These are phyloP conservation scores for Nothobranchius kuhntae DNA, from an alignment of 2,113 vertebrate genomes.

Conservation along the genomic window DNA sequence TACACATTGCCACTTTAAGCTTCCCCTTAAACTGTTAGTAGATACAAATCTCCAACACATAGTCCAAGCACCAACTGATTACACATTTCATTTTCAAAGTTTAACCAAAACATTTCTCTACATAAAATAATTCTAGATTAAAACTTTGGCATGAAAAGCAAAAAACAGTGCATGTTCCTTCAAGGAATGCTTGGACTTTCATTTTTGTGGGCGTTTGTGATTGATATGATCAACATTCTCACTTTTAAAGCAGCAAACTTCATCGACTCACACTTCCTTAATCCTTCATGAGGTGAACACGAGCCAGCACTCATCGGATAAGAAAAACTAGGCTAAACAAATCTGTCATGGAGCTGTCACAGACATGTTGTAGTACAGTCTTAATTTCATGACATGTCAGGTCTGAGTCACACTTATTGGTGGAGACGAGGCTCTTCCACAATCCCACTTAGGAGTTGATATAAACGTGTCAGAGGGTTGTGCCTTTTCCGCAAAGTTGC, in stretches of 20 bases:
- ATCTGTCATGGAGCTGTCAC: constrained; percentile 67
- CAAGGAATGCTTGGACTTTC: too few species aligned
- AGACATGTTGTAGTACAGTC: constrained; percentile 59
- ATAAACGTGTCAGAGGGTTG: constrained; percentile 55
- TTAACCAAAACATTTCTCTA: too few species aligned
- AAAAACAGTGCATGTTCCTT: too few species aligned
- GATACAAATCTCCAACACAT: too few species aligned
- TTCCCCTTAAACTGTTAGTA: too few species aligned
- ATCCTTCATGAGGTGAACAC: neutral
- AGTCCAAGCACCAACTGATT: too few species aligned
- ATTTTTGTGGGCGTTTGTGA: too few species aligned
- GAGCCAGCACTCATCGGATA: constrained; percentile 7
- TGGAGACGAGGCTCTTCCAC: constrained; percentile 32
- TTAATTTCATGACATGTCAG: constrained; percentile 63
- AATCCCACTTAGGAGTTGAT: constrained; percentile 59
- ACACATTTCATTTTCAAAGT: too few species aligned
- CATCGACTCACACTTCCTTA: neutral
- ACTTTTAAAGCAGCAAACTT: neutral
- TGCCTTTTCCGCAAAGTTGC: constrained; percentile 35
- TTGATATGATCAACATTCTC: too few species aligned
- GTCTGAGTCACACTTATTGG: constrained; percentile 60
- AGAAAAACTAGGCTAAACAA: constrained; percentile 56
- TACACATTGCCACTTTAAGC: too few species aligned
- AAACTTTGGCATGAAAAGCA: too few species aligned
- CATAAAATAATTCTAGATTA: too few species aligned